Base-by-base conservation (phyloP, 1,140 invertebrate species). In the Sarcophaga bullata region DNA sequence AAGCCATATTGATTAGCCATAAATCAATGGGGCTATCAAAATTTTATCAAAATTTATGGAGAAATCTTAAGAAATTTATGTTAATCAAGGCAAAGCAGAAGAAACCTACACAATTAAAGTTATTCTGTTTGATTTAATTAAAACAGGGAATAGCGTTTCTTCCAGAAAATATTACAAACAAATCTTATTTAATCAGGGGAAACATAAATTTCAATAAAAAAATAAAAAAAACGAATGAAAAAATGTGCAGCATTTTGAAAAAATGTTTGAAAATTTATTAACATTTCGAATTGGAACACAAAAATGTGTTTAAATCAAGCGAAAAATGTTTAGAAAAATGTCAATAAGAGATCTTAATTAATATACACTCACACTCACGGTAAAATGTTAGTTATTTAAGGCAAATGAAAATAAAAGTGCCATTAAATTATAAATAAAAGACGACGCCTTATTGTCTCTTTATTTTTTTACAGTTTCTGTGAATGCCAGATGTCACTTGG, bases 11-110 rank as follows among this genome's bases (percentile, higher is more conserved):
- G 54, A 58, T 58, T 54, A n/a, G 54, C n/a, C 54, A 58, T 58
- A 58, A 58, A 58, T 58, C 54, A 58, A 13, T n/a, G 15, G 15
- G 13, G 13, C 54, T 58, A 58, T 58, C 54, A 58, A n/a, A 13
- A n/a, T 58, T 58, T 54, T 58, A 58, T 58, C 54, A 58, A 68
- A 68, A 68, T 68, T 68, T 68, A 68, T 68, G 62, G 17, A 68
- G 19, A 68, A 19, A 19, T 68, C 9, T 19, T 19, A 68, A 68
- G 8, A 25, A 17, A 68, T 68, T 68, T 68, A 7, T 68, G 7
- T 25, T 19, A 37, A 37, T 37, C 25, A 37, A 37, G 25, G 3
- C 15, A 19, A 68, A 19, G 19, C 19, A 9, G 10, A 68, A 68
- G 2, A 68, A 68, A 68, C 62, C 62, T 68, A 68, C 62, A 68